Evolutionary conservation across 2,888 invertebrate species (phyloP).

Genomic region (Papilio protenor): DNA sequence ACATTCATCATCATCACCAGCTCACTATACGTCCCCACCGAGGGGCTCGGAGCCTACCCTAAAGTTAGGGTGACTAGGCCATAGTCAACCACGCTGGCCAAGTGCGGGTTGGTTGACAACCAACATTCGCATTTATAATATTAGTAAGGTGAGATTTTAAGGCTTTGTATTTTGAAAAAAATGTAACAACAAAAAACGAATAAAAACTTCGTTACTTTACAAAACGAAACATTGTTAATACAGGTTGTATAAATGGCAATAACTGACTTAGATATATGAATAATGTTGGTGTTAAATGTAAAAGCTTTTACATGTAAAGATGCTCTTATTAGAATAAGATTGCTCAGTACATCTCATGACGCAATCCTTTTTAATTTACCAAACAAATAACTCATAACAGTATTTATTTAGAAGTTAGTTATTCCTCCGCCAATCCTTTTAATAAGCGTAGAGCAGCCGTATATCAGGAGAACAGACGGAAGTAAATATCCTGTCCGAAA

Average conservation of each 20-base stretch:
- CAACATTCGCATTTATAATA: too few relatives aligned
- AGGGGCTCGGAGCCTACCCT: too few relatives aligned
- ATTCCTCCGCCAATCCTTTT: slow-evolving; percentile 60
- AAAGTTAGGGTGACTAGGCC: too few relatives aligned
- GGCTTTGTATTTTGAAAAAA: not conserved
- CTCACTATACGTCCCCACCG: too few relatives aligned
- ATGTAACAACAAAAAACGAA: not conserved
- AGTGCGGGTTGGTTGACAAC: too few relatives aligned
- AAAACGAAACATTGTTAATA: too few relatives aligned
- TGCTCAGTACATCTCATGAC: not conserved
- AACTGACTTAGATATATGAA: too few relatives aligned
- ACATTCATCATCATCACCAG: too few relatives aligned
- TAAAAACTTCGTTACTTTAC: too few relatives aligned
- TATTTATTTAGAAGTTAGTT: slow-evolving; percentile 50
- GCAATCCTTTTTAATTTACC: slow-evolving; percentile 49
- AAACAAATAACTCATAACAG: slow-evolving; percentile 52
- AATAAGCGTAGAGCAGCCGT: slow-evolving; percentile 67
- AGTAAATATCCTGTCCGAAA: slow-evolving; percentile 80
- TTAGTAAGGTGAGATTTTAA: too few relatives aligned
- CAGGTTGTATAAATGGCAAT: too few relatives aligned
- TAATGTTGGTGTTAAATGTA: not conserved
- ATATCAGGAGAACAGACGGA: slow-evolving; percentile 76
- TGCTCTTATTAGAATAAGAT: not conserved
- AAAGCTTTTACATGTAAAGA: not conserved
- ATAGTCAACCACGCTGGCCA: too few relatives aligned